A percentile compares a stretch with the other conserved stretches of the same genome.
phyloP scores from a whole-genome alignment of 2,888 invertebrate genomes.

The Globia sparganii region DNA sequence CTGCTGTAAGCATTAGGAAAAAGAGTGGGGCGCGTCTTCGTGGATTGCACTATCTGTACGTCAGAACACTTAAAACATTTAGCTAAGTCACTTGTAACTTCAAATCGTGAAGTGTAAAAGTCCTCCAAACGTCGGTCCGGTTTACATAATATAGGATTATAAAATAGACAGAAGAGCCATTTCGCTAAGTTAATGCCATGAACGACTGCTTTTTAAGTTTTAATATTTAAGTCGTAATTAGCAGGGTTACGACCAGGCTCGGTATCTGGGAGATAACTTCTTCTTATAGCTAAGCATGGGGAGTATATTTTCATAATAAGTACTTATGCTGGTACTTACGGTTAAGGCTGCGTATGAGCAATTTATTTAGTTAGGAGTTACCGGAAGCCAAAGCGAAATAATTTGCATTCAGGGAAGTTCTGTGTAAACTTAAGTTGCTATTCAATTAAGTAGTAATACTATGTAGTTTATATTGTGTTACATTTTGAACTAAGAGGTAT shows the following conservation, averaged over 20 bases:
- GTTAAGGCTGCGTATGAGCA: background rate
- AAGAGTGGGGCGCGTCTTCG: too few species aligned
- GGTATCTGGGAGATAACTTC: slow-evolving; percentile 28
- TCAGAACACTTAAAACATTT: background rate
- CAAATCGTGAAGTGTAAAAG: slow-evolving; percentile 48
- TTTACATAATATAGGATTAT: slow-evolving; percentile 57
- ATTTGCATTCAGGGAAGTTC: background rate
- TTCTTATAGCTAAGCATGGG: slow-evolving; percentile 13
- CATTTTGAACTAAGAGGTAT: too few species aligned
- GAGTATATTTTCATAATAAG: slow-evolving; percentile 33
- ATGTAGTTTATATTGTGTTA: background rate
- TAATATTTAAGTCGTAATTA: slow-evolving; percentile 59
- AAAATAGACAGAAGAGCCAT: slow-evolving; percentile 55
- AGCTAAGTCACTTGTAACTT: background rate
- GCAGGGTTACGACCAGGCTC: slow-evolving; percentile 25
- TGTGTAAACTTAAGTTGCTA: background rate
- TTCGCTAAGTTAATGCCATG: slow-evolving; percentile 37
- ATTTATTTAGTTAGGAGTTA: background rate
- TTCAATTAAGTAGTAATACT: background rate
- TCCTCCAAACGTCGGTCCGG: slow-evolving; percentile 43
- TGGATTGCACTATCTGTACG: too few species aligned
- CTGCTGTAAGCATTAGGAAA: too few species aligned
- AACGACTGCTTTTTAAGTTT: slow-evolving; percentile 60
- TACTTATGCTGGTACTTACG: slow-evolving; percentile 12
- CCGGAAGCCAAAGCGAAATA: background rate